A percentile compares a stretch with the other conserved stretches of the same genome.
phyloP scores from a whole-genome alignment of 2,888 invertebrate genomes.

The Orthosia gracilis region DNA sequence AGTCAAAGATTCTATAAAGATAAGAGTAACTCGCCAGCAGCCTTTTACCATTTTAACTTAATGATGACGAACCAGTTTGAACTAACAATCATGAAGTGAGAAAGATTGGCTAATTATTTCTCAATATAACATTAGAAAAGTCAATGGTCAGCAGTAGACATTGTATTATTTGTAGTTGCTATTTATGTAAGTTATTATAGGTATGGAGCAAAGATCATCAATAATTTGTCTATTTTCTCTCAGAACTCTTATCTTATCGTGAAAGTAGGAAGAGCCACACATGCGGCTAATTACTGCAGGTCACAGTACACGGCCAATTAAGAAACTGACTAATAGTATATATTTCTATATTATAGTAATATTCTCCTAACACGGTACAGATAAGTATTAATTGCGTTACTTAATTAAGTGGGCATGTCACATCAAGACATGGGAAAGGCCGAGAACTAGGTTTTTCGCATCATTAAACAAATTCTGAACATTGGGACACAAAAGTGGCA shows the following conservation, averaged over 20 bases:
- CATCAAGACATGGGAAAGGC: background rate
- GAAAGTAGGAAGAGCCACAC: constrained; percentile 19
- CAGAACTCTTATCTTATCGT: constrained; percentile 22
- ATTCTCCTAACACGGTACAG: background rate
- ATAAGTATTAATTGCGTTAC: background rate
- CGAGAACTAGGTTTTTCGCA: too few relatives aligned
- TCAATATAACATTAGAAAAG: background rate
- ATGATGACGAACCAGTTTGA: too few relatives aligned
- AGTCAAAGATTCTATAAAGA: too few relatives aligned
- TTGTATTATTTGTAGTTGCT: background rate
- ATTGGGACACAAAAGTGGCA: too few relatives aligned
- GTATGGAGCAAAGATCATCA: too few relatives aligned
- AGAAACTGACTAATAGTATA: constrained; percentile 27
- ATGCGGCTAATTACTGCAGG: constrained; percentile 24
- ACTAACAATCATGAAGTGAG: background rate
- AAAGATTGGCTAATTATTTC: background rate
- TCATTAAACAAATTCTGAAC: too few relatives aligned
- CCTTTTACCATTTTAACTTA: too few relatives aligned
- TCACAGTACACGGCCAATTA: constrained; percentile 32
- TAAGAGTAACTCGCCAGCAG: too few relatives aligned
- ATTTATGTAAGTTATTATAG: background rate
- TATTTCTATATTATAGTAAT: background rate
- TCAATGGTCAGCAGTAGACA: background rate
- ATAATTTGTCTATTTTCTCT: constrained; percentile 10
- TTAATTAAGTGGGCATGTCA: background rate